A percentile compares a stretch with the other conserved stretches of the same genome.
Conservation (phyloP, 2,113 vertebrate species). For the Hyaena hyaena region DNA sequence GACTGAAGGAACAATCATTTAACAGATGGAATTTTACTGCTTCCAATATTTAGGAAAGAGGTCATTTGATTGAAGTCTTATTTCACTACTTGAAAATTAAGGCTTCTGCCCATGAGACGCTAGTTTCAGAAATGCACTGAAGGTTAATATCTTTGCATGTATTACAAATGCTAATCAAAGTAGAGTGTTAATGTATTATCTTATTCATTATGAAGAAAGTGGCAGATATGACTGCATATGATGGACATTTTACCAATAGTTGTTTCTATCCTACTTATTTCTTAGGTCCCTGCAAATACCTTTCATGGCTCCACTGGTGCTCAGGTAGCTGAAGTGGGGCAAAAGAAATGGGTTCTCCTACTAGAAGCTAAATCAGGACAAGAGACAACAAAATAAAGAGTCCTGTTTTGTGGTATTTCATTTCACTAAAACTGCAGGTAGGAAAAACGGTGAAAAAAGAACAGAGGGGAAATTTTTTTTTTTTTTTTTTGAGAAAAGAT, state of each 20-base stretch:
- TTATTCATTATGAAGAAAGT: constrained; percentile 20
- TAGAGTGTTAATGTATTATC: neutral
- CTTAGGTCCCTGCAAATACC: neutral
- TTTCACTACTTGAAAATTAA: constrained; percentile 10
- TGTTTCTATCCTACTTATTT: neutral
- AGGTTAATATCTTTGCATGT: neutral
- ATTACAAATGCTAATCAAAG: constrained; percentile 48
- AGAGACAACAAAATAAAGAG: neutral
- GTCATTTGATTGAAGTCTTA: neutral
- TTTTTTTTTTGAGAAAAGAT: neutral
- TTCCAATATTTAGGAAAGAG: neutral
- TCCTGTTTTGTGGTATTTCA: neutral
- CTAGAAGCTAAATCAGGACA: neutral
- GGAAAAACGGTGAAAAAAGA: neutral
- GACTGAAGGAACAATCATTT: neutral
- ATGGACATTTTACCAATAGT: neutral
- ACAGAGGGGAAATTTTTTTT: neutral
- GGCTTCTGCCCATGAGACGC: neutral
- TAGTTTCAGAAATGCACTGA: constrained; percentile 16
- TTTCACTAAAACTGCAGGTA: neutral
- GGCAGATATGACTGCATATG: neutral
- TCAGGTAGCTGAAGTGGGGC: neutral
- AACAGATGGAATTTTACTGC: neutral
- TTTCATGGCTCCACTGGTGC: neutral
- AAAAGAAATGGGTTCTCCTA: neutral